These are phyloP conservation scores for Microtus pennsylvanicus DNA, from an alignment of 2,113 vertebrate genomes.

Conservation along the genomic window DNA sequence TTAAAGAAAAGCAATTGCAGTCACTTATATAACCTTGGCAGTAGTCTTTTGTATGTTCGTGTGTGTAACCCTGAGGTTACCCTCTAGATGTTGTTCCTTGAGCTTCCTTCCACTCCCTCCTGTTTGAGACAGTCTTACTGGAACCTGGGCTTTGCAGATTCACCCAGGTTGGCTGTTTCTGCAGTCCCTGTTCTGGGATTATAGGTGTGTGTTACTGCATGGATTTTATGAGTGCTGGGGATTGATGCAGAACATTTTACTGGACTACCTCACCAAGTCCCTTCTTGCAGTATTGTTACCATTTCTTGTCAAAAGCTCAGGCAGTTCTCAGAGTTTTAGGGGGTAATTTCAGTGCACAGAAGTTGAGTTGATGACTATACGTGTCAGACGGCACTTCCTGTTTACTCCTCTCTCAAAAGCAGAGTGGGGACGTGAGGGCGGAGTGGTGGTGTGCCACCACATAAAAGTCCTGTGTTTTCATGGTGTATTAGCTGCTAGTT, in stretches of 20 bases:
- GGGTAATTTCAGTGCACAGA: neutral
- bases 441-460: neutral
- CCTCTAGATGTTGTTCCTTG: neutral
- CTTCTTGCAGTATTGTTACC: neutral
- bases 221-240: neutral
- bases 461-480: neutral
- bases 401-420: neutral
- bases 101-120: too few species aligned
- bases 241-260: neutral
- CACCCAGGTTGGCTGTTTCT: neutral
- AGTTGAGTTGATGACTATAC: neutral
- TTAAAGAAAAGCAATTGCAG: constrained; percentile 26
- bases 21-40: neutral
- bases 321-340: constrained; percentile 12
- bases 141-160: neutral
- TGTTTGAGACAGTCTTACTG: neutral
- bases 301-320: neutral
- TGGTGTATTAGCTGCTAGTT: neutral
- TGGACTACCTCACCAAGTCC: neutral
- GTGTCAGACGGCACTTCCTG: neutral
- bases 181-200: neutral
- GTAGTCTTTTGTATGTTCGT: neutral
- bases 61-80: neutral
- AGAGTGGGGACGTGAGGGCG: neutral
- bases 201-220: too few species aligned